Percentiles rank a stretch among this genome's conserved stretches.
Conservation (phyloP, 2,797 vertebrate genomes). For the Masticophis lateralis region DNA sequence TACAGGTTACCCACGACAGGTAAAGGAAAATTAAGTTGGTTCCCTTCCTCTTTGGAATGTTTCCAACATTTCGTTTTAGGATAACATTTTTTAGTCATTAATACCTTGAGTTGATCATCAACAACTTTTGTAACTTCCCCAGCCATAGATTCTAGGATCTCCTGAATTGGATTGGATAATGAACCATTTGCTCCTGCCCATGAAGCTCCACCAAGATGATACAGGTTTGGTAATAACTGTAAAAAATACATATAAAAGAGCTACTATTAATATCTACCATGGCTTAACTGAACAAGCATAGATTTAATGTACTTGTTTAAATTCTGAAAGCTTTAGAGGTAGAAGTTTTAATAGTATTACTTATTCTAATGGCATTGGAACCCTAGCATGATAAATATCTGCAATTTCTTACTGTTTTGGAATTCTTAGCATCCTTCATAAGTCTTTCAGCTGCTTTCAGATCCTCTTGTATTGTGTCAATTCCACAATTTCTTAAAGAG, state of each 20-base stretch:
- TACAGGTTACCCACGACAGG: background rate
- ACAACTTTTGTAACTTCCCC: slow-evolving; percentile 93
- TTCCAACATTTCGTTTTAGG: background rate
- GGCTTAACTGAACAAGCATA: background rate
- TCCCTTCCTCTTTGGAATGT: background rate
- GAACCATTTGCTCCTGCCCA: slow-evolving; percentile 81
- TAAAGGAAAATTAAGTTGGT: background rate
- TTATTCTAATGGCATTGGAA: background rate
- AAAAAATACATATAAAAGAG: slow-evolving; percentile 30
- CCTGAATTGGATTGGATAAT: slow-evolving; percentile 87
- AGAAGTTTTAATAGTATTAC: background rate
- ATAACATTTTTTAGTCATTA: slow-evolving; percentile 1
- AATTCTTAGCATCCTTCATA: slow-evolving; percentile 94
- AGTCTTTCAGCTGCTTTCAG: slow-evolving; percentile 88
- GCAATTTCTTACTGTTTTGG: slow-evolving; percentile 85
- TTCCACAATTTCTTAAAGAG: slow-evolving; percentile 86
- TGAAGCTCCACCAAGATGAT: slow-evolving; percentile 85
- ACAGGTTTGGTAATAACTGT: slow-evolving; percentile 91
- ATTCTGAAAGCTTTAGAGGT: background rate
- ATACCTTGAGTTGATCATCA: slow-evolving; percentile 93
- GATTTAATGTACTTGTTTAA: background rate
- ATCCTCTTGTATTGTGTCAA: slow-evolving; percentile 85
- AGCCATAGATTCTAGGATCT: slow-evolving; percentile 94
- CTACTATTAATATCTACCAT: background rate
- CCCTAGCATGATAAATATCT: background rate